A percentile compares a stretch with the other conserved stretches of the same genome.
Conservation (phyloP, 2,797 vertebrate species). For the Sebastes vulpes region DNA sequence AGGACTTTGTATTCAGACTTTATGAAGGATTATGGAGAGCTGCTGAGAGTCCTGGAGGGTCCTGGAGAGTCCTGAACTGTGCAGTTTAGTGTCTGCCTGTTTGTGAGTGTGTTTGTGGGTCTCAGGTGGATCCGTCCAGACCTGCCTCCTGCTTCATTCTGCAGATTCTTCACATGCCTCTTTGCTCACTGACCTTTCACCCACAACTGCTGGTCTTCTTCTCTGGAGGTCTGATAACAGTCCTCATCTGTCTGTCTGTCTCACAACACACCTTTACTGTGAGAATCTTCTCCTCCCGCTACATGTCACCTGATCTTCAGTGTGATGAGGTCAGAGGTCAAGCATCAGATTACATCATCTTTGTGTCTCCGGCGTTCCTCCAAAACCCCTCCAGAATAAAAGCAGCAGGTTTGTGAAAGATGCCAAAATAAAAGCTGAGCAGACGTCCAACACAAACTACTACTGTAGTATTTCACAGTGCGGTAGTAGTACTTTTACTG, state of each 20-base stretch:
- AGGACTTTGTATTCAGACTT: no score
- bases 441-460: background rate
- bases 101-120: background rate
- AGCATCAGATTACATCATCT: background rate
- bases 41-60: no score
- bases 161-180: slow-evolving; percentile 42
- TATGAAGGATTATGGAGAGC: no score
- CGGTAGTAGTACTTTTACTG: no score
- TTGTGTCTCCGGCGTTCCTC: background rate
- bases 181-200: slow-evolving; percentile 5
- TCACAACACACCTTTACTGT: background rate
- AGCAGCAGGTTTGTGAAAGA: background rate
- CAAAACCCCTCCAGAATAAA: background rate
- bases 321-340: background rate
- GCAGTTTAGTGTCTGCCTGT: background rate
- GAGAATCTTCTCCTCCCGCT: background rate
- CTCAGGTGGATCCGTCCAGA: slow-evolving; percentile 8
- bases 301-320: background rate
- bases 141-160: slow-evolving; percentile 31
- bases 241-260: background rate
- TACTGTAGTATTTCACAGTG: background rate
- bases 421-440: background rate
- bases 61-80: background rate
- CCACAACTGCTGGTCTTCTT: background rate
- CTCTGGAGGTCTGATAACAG: background rate